Conservation (phyloP, 2,888 invertebrate genomes). For the Euclidia mi region DNA sequence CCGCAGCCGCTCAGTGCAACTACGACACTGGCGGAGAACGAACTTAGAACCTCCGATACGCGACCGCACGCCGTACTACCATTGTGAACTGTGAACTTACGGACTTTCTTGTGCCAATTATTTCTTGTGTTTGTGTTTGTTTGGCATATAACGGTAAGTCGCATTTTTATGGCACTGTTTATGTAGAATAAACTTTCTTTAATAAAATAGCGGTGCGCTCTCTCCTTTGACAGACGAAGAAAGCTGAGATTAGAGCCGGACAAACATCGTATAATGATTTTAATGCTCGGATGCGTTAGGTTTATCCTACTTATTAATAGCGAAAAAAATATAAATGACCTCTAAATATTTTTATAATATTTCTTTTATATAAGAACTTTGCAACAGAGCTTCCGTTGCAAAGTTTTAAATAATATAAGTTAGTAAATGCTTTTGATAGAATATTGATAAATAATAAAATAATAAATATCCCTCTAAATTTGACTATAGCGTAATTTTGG, state of each 20-base stretch:
- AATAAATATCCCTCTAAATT: no score
- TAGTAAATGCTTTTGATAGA: no score
- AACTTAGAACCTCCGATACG: conserved; percentile 80
- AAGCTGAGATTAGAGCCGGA: conserved; percentile 64
- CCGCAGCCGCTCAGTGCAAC: conserved; percentile 81
- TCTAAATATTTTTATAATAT: no score
- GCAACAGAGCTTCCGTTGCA: no score
- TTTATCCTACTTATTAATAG: conserved; percentile 13
- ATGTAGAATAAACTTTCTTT: conserved; percentile 60
- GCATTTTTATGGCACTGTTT: conserved; percentile 35
- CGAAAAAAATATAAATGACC: no score
- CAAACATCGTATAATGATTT: conserved; percentile 61
- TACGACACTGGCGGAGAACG: conserved; percentile 85
- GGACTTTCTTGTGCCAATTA: conserved; percentile 72
- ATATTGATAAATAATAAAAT: no score
- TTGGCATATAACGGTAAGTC: conserved; percentile 67
- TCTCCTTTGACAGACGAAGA: conserved; percentile 69
- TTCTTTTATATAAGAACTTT: no score
- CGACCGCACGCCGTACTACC: conserved; percentile 56
- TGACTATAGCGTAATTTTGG: no score
- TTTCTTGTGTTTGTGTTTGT: conserved; percentile 75
- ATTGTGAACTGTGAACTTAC: conserved; percentile 83
- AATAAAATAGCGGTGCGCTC: conserved; percentile 62
- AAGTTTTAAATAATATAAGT: no score
- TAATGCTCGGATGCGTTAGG: conserved; percentile 22